These are phyloP conservation scores for Eurytoma adleriae DNA, from an alignment of 2,888 invertebrate genomes.

Conservation along the genomic window DNA sequence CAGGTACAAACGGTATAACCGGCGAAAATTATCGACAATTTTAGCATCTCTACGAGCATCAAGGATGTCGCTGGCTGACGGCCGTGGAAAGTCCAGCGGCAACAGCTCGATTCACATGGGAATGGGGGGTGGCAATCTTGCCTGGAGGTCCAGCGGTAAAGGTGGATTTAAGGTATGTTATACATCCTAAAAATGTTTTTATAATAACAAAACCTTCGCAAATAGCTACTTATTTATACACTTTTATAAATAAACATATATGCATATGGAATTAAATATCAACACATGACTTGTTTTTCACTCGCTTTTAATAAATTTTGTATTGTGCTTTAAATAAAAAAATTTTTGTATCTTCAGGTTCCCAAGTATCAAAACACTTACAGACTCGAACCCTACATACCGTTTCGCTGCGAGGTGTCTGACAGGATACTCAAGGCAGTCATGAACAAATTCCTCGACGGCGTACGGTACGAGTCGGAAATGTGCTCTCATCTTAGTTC, in stretches of 20 bases:
- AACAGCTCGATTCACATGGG: neutral
- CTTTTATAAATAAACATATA: neutral
- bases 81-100: neutral
- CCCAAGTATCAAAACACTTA: slow-evolving; percentile 69
- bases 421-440: slow-evolving; percentile 64
- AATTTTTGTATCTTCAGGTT: slow-evolving; percentile 58
- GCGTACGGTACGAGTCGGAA: slow-evolving; percentile 61
- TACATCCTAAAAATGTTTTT: too few species aligned
- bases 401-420: slow-evolving; percentile 59
- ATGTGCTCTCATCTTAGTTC: slow-evolving; percentile 61
- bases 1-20: neutral
- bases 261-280: neutral
- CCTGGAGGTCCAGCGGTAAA: slow-evolving; percentile 36
- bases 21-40: neutral
- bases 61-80: neutral
- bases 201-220: too few species aligned
- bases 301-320: too few species aligned
- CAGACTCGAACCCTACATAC: slow-evolving; percentile 61
- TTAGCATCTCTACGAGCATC: neutral
- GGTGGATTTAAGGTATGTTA: slow-evolving; percentile 45
- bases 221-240: too few species aligned
- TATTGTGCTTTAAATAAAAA: too few species aligned
- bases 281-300: too few species aligned
- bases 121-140: slow-evolving; percentile 20
- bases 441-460: slow-evolving; percentile 60